Evolutionary conservation across 2,888 invertebrate species (phyloP).

Genomic region (Aspidapion aeneum): DNA sequence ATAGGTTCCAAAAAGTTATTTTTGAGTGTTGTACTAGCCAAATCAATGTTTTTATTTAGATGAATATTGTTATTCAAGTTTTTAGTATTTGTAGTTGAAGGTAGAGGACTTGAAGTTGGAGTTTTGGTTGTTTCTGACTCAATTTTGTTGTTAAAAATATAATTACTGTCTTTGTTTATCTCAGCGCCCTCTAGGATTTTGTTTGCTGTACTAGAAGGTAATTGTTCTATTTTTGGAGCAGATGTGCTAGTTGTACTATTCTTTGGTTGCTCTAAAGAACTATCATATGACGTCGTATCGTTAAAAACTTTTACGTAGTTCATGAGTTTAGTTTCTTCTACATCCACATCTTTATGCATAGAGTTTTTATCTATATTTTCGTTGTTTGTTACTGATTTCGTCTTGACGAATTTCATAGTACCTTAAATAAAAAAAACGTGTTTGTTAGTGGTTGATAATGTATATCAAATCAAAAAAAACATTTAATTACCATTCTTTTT

Average conservation of each 20-base stretch:
- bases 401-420: constrained; percentile 37
- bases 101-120: background rate
- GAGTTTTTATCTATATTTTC: constrained; percentile 36
- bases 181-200: constrained; percentile 32
- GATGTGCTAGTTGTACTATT: constrained; percentile 16
- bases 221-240: background rate
- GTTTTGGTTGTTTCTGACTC: constrained; percentile 33
- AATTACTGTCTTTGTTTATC: constrained; percentile 30
- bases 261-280: background rate
- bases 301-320: constrained; percentile 52
- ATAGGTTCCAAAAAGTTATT: background rate
- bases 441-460: too few relatives aligned
- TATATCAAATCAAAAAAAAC: too few relatives aligned
- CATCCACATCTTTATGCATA: constrained; percentile 40
- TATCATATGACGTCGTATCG: constrained; percentile 51
- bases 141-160: constrained; percentile 42
- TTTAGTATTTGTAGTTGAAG: background rate
- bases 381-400: constrained; percentile 35
- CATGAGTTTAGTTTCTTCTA: constrained; percentile 50
- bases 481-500: constrained; percentile 24
- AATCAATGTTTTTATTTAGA: background rate
- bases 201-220: constrained; percentile 23
- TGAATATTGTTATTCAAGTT: too few relatives aligned
- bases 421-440: constrained; percentile 8
- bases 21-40: background rate